Conservation (phyloP, 2,113 vertebrate species). For the Ondatra zibethicus region DNA sequence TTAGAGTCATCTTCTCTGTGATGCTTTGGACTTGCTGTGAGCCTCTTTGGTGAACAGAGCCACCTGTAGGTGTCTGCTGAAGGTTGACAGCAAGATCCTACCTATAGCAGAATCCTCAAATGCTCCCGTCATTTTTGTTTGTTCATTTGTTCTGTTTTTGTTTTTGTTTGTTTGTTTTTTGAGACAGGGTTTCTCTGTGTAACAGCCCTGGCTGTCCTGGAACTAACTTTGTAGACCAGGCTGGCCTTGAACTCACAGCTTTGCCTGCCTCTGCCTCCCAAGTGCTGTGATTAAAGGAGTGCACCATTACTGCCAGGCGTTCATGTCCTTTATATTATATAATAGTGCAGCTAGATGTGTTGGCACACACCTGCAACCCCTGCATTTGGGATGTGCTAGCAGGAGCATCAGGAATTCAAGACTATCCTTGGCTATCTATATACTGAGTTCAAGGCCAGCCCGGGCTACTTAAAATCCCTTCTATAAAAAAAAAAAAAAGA, state of each 20-base stretch:
- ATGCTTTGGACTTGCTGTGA: neutral
- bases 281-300: too few relatives aligned
- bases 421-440: too few relatives aligned
- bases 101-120: neutral
- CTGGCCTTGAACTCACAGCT: too few relatives aligned
- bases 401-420: neutral
- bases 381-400: neutral
- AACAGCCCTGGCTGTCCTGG: too few relatives aligned
- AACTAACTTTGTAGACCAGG: too few relatives aligned
- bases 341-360: neutral
- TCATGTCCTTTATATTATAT: neutral
- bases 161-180: too few relatives aligned
- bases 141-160: too few relatives aligned
- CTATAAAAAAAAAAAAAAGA: neutral
- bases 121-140: neutral
- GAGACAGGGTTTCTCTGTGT: too few relatives aligned
- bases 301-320: too few relatives aligned
- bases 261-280: too few relatives aligned
- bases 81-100: neutral
- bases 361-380: neutral
- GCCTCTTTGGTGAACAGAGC: neutral
- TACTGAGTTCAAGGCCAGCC: neutral
- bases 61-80: neutral
- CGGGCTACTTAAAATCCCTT: neutral
- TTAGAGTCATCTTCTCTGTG: neutral